phyloP scores from a whole-genome alignment of 2,888 invertebrate species.

The Chrysodeixis includens region DNA sequence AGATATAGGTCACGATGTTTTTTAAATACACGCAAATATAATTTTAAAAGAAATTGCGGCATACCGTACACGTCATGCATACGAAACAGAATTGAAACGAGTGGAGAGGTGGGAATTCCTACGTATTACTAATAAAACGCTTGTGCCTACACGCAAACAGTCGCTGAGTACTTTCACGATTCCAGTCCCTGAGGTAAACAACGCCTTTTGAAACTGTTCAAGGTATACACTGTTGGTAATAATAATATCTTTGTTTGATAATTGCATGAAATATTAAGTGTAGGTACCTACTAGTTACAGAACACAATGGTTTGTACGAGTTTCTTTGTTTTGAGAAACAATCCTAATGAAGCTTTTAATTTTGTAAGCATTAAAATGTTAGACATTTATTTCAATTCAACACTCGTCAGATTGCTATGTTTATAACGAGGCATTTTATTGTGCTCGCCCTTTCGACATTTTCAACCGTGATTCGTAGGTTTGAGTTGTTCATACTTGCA shows the following conservation, averaged over 20 bases:
- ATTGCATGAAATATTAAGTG: conserved; percentile 15
- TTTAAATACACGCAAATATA: conserved; percentile 17
- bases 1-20: conserved; percentile 13
- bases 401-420: neutral
- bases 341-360: too few relatives aligned
- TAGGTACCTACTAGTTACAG: too few relatives aligned
- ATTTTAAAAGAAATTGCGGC: conserved; percentile 26
- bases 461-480: neutral
- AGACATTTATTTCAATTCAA: neutral
- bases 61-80: conserved; percentile 32
- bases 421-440: neutral
- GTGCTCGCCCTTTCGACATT: neutral
- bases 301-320: too few relatives aligned
- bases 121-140: conserved; percentile 57
- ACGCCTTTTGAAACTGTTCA: conserved; percentile 30
- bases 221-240: conserved; percentile 10
- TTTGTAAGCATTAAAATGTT: neutral
- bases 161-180: conserved; percentile 43
- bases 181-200: conserved; percentile 30
- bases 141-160: conserved; percentile 34
- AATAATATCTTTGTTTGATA: conserved; percentile 10
- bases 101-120: conserved; percentile 46
- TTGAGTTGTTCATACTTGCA: too few relatives aligned
- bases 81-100: conserved; percentile 39
- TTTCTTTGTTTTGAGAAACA: too few relatives aligned